Percentiles rank a stretch among this genome's conserved stretches.
These are phyloP conservation scores for Steatocranus sp. DNA, from an alignment of 2,797 vertebrate genomes.

Conservation along the genomic window DNA sequence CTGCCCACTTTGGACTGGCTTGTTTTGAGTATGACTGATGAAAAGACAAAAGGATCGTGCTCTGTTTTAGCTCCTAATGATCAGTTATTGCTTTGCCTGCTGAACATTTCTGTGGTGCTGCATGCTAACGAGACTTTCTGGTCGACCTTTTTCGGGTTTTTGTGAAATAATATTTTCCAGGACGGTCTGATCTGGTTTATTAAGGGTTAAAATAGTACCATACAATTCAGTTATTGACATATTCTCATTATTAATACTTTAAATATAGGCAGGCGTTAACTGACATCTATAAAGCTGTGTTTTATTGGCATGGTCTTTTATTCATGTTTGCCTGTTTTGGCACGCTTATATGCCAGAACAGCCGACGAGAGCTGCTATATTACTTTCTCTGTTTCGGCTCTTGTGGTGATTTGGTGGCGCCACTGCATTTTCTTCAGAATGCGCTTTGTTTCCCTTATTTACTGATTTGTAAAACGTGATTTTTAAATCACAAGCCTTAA, in stretches of 20 bases:
- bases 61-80: not conserved
- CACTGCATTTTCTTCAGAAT: not conserved
- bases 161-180: not conserved
- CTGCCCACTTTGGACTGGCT: not conserved
- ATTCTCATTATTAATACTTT: not conserved
- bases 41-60: not conserved
- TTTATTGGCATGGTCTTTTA: not conserved
- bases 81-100: not conserved
- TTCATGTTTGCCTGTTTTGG: not conserved
- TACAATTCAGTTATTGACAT: not conserved
- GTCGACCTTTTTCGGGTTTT: not conserved
- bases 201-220: constrained; percentile 7
- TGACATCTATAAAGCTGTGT: not conserved
- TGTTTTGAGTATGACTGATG: not conserved
- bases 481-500: not conserved
- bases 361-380: not conserved
- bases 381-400: not conserved
- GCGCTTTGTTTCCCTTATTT: not conserved
- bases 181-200: not conserved
- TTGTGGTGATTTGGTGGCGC: not conserved
- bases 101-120: not conserved
- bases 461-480: not conserved
- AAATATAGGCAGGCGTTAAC: not conserved
- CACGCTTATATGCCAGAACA: not conserved
- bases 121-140: not conserved